Base-by-base conservation (phyloP, 2,888 invertebrate species). In the Malthinus seriepunctatus region DNA sequence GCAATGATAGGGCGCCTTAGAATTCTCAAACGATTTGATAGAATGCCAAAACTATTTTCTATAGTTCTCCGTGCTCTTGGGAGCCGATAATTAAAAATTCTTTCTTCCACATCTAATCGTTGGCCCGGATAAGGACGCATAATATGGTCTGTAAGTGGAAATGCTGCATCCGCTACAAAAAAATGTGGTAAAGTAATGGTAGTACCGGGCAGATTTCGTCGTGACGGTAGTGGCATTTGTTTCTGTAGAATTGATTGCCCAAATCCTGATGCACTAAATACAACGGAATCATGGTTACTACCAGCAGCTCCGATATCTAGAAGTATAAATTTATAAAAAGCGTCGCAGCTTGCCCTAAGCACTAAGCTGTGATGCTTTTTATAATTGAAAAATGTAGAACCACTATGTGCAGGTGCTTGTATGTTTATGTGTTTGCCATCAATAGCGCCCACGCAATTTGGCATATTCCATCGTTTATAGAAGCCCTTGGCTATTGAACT, bases 241-340 rank as follows among this genome's bases (percentile, higher is more conserved):
- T 48, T 48, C 4, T 48, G 8, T 11, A 48, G 7, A 6, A 48
- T 34, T 12, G 10, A 6, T 2, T 12, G 5, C 5, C 34, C 47
- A 15, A 48, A 48, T 12, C 10, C 12, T n/a, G 14, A 48, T 7
- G 32, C n/a, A 32, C 47, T 32, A 12, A 47, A 47, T 33, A 47
- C 33, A 35, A 14, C 31, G 4, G 32, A 3, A n/a, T 47, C 15
- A 33, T 47, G 12, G 60, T 59, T 38, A 50, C 51, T 49, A 7
- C 61, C 61, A 37, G 51, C 51, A 48, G 51, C 56, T 32, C 59
- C 63, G n/a, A 63, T 46, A 45, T 63, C 63, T 15, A 63, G 51
- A 7, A 56, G 38, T n/a, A 49, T 63, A 32, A 63, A 63, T 32
- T 37, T 49, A 53, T 63, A 63, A 34, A 39, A 55, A 3, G 63